Base-by-base conservation (phyloP, 1,140 invertebrate genomes). In the Drosophila mayri region DNA sequence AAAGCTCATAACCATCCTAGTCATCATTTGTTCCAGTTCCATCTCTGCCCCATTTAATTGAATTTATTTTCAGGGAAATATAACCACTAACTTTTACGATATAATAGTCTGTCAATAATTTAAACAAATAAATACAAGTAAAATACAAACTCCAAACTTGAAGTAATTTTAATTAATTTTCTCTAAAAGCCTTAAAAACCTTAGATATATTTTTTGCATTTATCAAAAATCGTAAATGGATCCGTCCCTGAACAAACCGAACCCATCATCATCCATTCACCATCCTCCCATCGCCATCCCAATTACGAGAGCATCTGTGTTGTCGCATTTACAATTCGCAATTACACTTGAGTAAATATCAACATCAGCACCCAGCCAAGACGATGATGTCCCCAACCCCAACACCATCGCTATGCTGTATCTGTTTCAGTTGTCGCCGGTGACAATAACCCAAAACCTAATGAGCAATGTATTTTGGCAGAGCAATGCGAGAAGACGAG, bases 331-430 rank as follows among this genome's bases (percentile, higher is more conserved):
- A 90, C 84, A 87, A 87, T 87, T 87, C 82, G 84, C 84, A 87
- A 87, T 87, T 87, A 88, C 84, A 87, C 84, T 84, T 88, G 85
- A 84, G 85, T 80, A 88, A 90, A 87, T 90, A 90, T 88, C 84
- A 88, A 88, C 85, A 88, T 62, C 64, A 77, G 50, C 74, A 68
- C 43, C 41, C 71, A 64, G 58, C 70, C 71, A 74, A 70, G 66
- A 68, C 66, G 65, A 66, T 63, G 49, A 37, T 72, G 59, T 57
- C 41, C 52, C 57, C 72, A 76, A 66, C 47, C 62, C 30, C 63
- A 76, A 66, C 38, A 47, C 30, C 63, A 50, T 73, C 52, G 71
- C 46, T 46, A 50, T 49, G 38, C 43, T 35, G 35, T 30, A 30
- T 37, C 35, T 52, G 30, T 30, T 47, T 40, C 28, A 32, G 62